These are phyloP conservation scores for Neocrepidodera transversa DNA, from an alignment of 2,888 invertebrate species.

Conservation along the genomic window DNA sequence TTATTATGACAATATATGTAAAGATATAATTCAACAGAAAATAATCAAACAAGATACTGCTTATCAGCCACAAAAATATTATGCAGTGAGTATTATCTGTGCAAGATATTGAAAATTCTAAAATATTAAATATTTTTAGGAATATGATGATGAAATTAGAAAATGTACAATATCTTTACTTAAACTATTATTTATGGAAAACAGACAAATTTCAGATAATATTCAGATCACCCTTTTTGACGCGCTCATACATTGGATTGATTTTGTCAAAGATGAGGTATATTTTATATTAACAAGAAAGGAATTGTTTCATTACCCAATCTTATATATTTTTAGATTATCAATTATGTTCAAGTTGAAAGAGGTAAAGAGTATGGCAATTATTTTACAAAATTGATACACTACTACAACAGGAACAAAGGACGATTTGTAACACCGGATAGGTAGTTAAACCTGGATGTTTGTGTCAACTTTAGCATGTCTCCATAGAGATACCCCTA, in stretches of 20 bases:
- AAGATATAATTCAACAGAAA: conserved; percentile 38
- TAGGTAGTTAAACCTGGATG: conserved; percentile 32
- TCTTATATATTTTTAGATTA: conserved; percentile 35
- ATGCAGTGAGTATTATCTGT: conserved; percentile 36
- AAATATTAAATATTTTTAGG: conserved; percentile 35
- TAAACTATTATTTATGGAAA: conserved; percentile 41
- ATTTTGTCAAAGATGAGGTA: conserved; percentile 44
- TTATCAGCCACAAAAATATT: conserved; percentile 33
- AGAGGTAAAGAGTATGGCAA: conserved; percentile 40
- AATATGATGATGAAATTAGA: conserved; percentile 41
- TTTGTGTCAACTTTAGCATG: conserved; percentile 1
- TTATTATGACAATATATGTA: conserved; percentile 38
- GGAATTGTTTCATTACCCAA: conserved; percentile 2
- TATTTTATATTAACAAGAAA: conserved; percentile 5
- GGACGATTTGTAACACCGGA: conserved; percentile 35
- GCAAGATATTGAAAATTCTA: too few relatives aligned
- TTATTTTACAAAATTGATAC: conserved; percentile 38
- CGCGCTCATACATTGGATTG: conserved; percentile 42
- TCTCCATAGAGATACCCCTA: neutral
- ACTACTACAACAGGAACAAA: conserved; percentile 40
- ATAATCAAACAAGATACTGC: conserved; percentile 38
- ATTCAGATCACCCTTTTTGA: conserved; percentile 40
- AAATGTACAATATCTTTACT: conserved; percentile 39
- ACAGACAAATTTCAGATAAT: conserved; percentile 36
- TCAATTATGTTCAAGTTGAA: conserved; percentile 42